Percentiles rank a stretch among this genome's conserved stretches.
phyloP scores from a whole-genome alignment of 2,888 invertebrate genomes.

The Tinea trinotella region DNA sequence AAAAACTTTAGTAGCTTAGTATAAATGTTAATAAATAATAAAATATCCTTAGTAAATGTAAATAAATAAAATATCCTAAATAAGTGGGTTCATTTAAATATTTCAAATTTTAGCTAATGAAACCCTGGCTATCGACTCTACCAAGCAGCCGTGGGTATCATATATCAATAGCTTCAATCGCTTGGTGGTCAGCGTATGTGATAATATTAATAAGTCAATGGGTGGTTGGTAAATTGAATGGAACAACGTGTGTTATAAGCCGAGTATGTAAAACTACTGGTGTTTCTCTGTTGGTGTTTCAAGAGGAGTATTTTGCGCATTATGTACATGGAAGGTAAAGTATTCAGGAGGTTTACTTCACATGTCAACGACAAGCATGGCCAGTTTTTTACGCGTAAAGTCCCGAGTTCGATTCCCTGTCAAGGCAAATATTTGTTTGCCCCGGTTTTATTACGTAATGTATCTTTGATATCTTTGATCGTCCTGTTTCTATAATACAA shows the following conservation, averaged over 20 bases:
- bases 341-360: no score
- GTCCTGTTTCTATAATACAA: no score
- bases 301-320: conserved; percentile 56
- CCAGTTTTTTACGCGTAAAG: no score
- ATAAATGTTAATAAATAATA: no score
- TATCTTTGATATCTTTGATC: no score
- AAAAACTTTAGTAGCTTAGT: no score
- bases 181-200: conserved; percentile 48
- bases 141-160: conserved; percentile 42
- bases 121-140: conserved; percentile 35
- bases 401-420: no score
- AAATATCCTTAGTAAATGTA: no score
- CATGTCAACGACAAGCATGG: no score
- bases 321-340: conserved; percentile 59
- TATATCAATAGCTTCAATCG: conserved; percentile 41
- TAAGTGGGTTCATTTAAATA: background rate
- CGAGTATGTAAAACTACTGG: conserved; percentile 43
- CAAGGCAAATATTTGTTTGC: no score
- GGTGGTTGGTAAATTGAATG: conserved; percentile 30
- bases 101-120: conserved; percentile 33
- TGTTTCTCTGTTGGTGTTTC: conserved; percentile 49
- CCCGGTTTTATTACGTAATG: no score
- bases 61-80: background rate
- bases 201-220: conserved; percentile 31
- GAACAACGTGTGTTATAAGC: conserved; percentile 30